Base-by-base conservation (phyloP, 2,113 vertebrate species). In the Monarcha castaneiventris region DNA sequence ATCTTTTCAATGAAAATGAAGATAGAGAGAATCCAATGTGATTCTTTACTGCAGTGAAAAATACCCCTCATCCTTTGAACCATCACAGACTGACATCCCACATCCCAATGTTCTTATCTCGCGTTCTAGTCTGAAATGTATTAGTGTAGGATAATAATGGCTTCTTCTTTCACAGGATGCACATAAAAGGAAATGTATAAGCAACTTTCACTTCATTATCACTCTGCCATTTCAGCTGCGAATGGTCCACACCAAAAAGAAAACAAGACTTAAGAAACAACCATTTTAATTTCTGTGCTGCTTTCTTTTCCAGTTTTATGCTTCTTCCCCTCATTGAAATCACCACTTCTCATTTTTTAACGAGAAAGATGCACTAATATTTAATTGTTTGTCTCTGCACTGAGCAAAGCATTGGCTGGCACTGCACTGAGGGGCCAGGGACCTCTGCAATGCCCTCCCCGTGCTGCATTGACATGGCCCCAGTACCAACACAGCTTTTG, bases 401-500 rank as follows among this genome's bases (percentile, higher is more conserved):
- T 11, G 3, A 48, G 59, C 33, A 39, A 32, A 59, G 39, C 20
- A 2, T 7, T 11, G 30, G 9, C 43, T 80, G 71, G 32, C 32
- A 7, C 13, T 13, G 1, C 23, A 0, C 0, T 11, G 7, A 29
- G 35, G 52, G 37, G 3, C 2, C 7, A 8, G 10, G 37, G 18
- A 5, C 14, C 13, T 8, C 33, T 13, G 32, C 6, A 49, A 0
- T 12, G 43, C 2, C 37, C 29, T 48, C 17, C 5, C 21, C 1
- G 11, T 11, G 54, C 55, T 22, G 25, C 48, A 25, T 1, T 26
- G 35, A 1, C 52, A 14, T 0, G 0, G 12, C 26, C 11, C 6
- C 2, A 4, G 8, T 1, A 8, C 43, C 0, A 0, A 1, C 20
- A 7, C 0, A 0, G 16, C n/a, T 25, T 16, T 7, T 26, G 30